Conservation (phyloP, 2,113 vertebrate genomes). For the Ochotona princeps region DNA sequence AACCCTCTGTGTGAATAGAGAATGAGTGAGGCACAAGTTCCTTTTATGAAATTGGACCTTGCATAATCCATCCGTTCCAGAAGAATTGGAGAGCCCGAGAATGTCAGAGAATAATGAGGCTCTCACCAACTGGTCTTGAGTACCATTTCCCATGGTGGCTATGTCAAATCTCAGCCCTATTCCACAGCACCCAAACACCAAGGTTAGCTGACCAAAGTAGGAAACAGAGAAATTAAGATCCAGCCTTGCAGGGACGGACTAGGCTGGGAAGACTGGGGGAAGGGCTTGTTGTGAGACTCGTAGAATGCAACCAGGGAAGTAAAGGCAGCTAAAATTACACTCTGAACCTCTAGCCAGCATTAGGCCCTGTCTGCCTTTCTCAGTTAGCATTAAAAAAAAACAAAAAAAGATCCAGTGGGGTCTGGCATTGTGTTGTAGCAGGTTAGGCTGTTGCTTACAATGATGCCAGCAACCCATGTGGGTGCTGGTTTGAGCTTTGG, state of each 20-base stretch:
- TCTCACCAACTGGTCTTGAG: not conserved
- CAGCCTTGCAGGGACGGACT: not conserved
- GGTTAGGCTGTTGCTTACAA: no score
- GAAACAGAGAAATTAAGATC: conserved; percentile 3
- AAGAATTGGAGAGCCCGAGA: not conserved
- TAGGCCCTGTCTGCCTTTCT: not conserved
- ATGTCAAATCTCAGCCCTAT: not conserved
- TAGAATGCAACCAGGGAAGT: not conserved
- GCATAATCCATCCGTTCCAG: not conserved
- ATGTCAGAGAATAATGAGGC: not conserved
- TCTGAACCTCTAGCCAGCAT: not conserved
- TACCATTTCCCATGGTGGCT: not conserved
- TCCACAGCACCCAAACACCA: not conserved
- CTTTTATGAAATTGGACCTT: not conserved
- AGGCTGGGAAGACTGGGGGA: not conserved
- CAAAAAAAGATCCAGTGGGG: no score
- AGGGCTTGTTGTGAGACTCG: not conserved
- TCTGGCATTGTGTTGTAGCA: no score
- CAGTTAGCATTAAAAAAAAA: no score
- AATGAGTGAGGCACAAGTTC: not conserved
- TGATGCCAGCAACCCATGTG: no score
- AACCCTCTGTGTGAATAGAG: not conserved
- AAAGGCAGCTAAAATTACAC: not conserved
- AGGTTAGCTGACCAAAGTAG: not conserved
- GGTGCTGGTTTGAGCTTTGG: no score